Evolutionary conservation across 37 sponge, comb jelly and placozoan genomes (phyloP).

Genomic region (Petrosia ficiformis): DNA sequence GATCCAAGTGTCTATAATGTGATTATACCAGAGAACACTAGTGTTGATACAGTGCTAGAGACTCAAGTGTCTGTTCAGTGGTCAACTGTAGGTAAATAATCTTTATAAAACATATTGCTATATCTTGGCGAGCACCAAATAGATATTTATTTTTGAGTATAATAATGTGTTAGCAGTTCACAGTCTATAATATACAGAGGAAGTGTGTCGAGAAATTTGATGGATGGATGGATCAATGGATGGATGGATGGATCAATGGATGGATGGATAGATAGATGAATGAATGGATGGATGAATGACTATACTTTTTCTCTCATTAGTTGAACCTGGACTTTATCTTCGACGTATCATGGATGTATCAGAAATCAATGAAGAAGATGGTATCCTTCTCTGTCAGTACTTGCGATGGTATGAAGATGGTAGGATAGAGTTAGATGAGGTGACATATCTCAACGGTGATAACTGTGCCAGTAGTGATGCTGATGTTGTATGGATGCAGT

Average conservation of each 20-base stretch:
- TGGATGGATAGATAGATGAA: too few relatives aligned
- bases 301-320: conserved; percentile 14
- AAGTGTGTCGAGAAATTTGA: neutral
- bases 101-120: neutral
- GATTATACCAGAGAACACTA: conserved; percentile 34
- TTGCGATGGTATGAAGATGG: conserved; percentile 7
- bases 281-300: too few relatives aligned
- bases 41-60: neutral
- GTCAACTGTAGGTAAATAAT: conserved; percentile 7
- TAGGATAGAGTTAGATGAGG: conserved; percentile 10
- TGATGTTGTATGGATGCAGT: conserved; percentile 34
- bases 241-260: too few relatives aligned
- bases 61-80: conserved; percentile 34
- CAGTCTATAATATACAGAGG: too few relatives aligned
- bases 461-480: conserved; percentile 43
- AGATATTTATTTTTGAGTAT: too few relatives aligned
- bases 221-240: too few relatives aligned
- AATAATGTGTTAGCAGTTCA: too few relatives aligned
- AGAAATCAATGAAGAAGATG: conserved; percentile 8
- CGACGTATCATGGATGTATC: conserved; percentile 41
- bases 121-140: too few relatives aligned
- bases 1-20: conserved; percentile 48
- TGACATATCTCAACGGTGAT: conserved; percentile 58
- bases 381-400: conserved; percentile 40
- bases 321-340: conserved; percentile 49